phyloP scores from a whole-genome alignment of 2,797 vertebrate genomes.

The Ataeniobius toweri region DNA sequence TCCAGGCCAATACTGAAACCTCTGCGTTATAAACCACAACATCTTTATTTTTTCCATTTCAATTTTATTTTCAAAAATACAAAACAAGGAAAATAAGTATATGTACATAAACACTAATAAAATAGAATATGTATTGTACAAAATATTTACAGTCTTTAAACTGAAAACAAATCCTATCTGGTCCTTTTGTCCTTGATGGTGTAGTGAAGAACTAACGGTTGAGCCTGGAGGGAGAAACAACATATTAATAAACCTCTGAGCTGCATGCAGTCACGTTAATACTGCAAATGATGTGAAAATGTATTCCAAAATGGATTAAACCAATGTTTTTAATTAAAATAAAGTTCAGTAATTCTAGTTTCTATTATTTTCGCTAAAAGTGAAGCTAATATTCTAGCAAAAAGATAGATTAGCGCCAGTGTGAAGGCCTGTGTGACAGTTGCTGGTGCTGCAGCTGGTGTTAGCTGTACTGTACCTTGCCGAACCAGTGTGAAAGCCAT shows the following conservation, averaged over 20 bases:
- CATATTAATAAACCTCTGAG: background rate
- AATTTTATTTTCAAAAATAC: conserved; percentile 87
- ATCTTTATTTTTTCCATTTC: conserved; percentile 54
- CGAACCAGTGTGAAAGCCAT: conserved; percentile 96
- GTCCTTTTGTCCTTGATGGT: conserved; percentile 92
- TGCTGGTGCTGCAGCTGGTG: conserved; percentile 20
- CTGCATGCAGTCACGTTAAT: background rate
- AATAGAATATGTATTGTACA: conserved; percentile 87
- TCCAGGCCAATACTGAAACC: accelerated
- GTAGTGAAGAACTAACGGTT: conserved; percentile 93
- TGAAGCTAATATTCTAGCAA: background rate
- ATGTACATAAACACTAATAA: conserved; percentile 87
- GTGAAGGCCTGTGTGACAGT: conserved; percentile 27
- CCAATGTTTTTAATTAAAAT: background rate
- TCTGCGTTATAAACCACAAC: background rate
- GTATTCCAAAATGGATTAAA: background rate
- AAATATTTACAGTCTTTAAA: conserved; percentile 81
- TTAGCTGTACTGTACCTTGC: conserved; percentile 84
- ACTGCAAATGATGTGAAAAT: background rate
- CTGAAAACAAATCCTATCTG: conserved; percentile 74
- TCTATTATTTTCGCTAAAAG: background rate
- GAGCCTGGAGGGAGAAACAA: conserved; percentile 78
- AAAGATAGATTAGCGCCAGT: conserved; percentile 1
- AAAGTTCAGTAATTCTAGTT: background rate
- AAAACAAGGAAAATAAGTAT: conserved; percentile 85